Evolutionary conservation across 1,140 invertebrate species (phyloP), one percentile per base, ranked within the genome.

Genomic region (Heliconius nattereri): DNA sequence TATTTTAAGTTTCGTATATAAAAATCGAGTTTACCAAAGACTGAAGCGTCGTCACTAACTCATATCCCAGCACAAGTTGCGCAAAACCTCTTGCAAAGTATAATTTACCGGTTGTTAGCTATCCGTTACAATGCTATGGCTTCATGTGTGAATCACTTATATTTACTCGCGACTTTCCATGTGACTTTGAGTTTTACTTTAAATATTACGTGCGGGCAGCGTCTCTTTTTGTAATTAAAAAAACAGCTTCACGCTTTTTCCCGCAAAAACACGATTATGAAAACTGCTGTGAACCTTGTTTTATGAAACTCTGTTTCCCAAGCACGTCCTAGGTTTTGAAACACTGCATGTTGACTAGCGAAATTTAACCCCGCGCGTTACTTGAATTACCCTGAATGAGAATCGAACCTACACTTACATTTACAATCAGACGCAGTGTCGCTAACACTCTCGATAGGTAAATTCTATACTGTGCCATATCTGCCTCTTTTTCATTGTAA

Each of bases 61-160:
- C 32, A 40, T 72, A 37, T 20, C 26, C 7, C 9, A 72, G 71
- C 9, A n/a, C 32, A 7, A 5, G 71, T 72, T 72, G 71, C 71
- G 35, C 35, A 72, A 66, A 66, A 29, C 60, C 26, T 72, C 71
- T 72, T 75, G 54, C n/a, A 32, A 66, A 75, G 54, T 75, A 54
- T 75, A 75, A 75, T 75, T 75, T 75, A 20, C 54, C 54, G 74
- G 74, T 75, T 75, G 74, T 75, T 75, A 75, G 74, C 5, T 66
- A 75, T 60, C n/a, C 37, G 74, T 75, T 75, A 75, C 74, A 75
- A 75, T 75, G 74, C 74, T 66, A 66, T 75, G 35, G 60, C 60
- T 66, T 66, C 60, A 26, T 66, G 60, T 66, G 60, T 66, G 60
- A 66, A 66, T 23, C 60, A 66, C 26, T 66, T 23, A 66, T 66